Evolutionary conservation across 2,888 invertebrate species (phyloP).

Genomic region (Leptinotarsa juncta): DNA sequence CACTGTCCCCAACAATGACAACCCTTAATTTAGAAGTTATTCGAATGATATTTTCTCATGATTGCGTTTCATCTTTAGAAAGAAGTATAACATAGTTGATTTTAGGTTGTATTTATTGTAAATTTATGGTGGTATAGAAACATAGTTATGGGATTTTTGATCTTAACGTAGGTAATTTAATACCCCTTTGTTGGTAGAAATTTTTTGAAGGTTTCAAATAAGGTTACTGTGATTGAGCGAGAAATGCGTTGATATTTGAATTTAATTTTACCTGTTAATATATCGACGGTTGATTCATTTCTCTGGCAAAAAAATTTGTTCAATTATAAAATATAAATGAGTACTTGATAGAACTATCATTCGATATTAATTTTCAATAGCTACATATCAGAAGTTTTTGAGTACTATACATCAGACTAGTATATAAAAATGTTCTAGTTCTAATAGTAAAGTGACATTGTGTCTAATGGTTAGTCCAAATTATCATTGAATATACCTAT

Average conservation of each 20-base stretch:
- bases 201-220: slow-evolving; percentile 63
- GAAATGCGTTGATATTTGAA: slow-evolving; percentile 47
- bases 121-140: slow-evolving; percentile 56
- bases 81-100: slow-evolving; percentile 34
- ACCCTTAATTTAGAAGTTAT: slow-evolving; percentile 66
- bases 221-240: slow-evolving; percentile 60
- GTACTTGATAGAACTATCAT: no score
- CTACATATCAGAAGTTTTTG: no score
- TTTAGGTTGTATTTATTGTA: slow-evolving; percentile 35
- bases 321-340: no score
- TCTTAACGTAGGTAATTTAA: slow-evolving; percentile 65
- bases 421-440: no score
- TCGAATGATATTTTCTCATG: slow-evolving; percentile 66
- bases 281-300: background rate
- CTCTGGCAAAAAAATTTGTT: no score
- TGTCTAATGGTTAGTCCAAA: no score
- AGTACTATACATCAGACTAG: no score
- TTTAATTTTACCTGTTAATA: slow-evolving; percentile 43
- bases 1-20: slow-evolving; percentile 61
- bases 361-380: no score
- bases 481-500: no score
- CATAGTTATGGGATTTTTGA: slow-evolving; percentile 62
- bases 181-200: slow-evolving; percentile 65
- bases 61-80: slow-evolving; percentile 37
- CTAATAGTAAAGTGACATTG: no score